Conservation (phyloP, 1,140 invertebrate species). For the Tachypleus tridentatus region DNA sequence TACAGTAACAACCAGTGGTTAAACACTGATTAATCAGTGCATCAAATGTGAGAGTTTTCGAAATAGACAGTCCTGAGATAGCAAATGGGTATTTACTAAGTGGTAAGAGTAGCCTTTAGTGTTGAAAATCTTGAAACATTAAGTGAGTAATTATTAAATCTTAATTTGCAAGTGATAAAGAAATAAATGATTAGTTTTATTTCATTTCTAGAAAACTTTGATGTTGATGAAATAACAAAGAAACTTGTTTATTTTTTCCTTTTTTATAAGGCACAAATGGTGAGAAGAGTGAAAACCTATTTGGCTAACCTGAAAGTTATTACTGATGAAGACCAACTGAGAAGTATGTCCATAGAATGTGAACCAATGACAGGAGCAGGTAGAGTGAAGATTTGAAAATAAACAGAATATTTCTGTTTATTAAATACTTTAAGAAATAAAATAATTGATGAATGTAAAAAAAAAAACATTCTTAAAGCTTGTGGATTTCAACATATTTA, state of each 20-base stretch:
- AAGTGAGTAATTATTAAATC: no score
- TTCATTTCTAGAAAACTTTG: no score
- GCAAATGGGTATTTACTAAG: no score
- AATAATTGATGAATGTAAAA: not conserved
- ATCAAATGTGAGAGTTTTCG: no score
- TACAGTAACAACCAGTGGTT: no score
- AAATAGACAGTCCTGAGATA: no score
- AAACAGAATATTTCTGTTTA: not conserved
- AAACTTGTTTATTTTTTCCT: not conserved
- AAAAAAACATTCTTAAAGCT: not conserved
- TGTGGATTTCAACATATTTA: not conserved
- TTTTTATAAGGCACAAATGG: slow-evolving; percentile 71
- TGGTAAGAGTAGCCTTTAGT: no score
- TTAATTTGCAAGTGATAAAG: no score
- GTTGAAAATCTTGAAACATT: no score
- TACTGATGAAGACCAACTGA: slow-evolving; percentile 79
- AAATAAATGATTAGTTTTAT: no score
- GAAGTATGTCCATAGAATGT: slow-evolving; percentile 76
- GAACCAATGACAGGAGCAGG: slow-evolving; percentile 52
- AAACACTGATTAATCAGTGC: no score
- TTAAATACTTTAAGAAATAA: not conserved
- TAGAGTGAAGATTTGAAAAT: slow-evolving; percentile 4
- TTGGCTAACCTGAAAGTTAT: slow-evolving; percentile 81
- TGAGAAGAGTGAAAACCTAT: slow-evolving; percentile 88
- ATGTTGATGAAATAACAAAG: no score